A percentile compares a stretch with the other conserved stretches of the same genome.
These are phyloP conservation scores for Andricus curvator DNA, from an alignment of 2,888 invertebrate genomes.

Conservation along the genomic window DNA sequence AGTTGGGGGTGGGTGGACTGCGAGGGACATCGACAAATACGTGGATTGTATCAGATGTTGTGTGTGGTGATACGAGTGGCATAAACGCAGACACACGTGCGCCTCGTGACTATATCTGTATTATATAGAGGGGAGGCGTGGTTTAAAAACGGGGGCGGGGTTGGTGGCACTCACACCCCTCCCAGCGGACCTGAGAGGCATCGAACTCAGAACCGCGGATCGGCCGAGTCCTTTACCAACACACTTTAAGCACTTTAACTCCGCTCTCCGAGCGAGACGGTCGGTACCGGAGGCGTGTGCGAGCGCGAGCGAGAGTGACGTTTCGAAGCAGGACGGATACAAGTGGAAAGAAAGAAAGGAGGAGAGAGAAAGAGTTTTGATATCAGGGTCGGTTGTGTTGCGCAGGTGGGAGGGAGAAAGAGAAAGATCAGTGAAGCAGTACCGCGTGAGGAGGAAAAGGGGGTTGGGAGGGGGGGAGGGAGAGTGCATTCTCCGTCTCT, in stretches of 20 bases:
- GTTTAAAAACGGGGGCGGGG: conserved; percentile 76
- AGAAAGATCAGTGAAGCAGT: conserved; percentile 27
- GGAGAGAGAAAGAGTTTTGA: conserved; percentile 1
- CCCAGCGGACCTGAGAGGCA: conserved; percentile 68
- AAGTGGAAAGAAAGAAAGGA: conserved; percentile 30
- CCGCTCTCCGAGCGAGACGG: conserved; percentile 50
- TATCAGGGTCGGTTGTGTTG: conserved; percentile 37
- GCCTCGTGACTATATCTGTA: conserved; percentile 53
- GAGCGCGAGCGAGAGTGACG: conserved; percentile 34
- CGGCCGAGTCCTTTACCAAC: conserved; percentile 69
- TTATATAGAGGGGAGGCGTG: conserved; percentile 74
- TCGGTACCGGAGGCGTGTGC: conserved; percentile 41
- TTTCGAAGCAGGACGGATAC: conserved; percentile 7
- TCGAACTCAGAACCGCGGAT: conserved; percentile 75
- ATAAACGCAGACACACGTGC: conserved; percentile 39
- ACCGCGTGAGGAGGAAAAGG: conserved; percentile 19
- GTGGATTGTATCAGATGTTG: conserved; percentile 56
- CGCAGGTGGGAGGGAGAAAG: conserved; percentile 42
- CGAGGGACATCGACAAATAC: conserved; percentile 60
- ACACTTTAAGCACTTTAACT: conserved; percentile 57
- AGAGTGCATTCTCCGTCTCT: conserved; percentile 41
- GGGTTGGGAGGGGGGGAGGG: background rate
- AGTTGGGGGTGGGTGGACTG: background rate
- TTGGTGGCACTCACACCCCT: conserved; percentile 67
- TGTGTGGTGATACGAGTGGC: conserved; percentile 11